phyloP scores from a whole-genome alignment of 2,113 vertebrate genomes.

The Vimba vimba region DNA sequence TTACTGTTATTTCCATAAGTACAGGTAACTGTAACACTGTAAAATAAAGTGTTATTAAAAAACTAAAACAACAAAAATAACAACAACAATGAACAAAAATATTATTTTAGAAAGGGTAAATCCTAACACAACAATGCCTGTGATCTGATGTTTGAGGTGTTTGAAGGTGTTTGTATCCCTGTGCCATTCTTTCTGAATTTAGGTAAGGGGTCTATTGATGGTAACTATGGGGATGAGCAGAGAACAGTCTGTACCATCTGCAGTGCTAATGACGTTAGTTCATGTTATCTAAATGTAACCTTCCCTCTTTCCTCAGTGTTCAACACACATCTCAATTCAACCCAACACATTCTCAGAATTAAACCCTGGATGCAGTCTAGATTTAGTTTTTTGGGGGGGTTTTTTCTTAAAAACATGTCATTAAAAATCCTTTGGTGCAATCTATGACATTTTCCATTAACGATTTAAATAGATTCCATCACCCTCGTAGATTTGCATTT shows the following conservation, averaged over 20 bases:
- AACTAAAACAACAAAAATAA: no score
- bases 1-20: no score
- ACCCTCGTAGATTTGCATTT: background rate
- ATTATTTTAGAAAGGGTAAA: background rate
- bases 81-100: background rate
- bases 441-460: background rate
- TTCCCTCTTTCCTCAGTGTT: background rate
- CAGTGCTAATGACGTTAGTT: slow-evolving; percentile 27
- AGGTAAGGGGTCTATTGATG: slow-evolving; percentile 3
- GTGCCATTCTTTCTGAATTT: background rate
- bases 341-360: background rate
- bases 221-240: slow-evolving; percentile 36
- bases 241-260: slow-evolving; percentile 26
- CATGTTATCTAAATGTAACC: slow-evolving; percentile 25
- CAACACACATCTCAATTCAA: background rate
- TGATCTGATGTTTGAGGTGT: background rate
- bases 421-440: background rate
- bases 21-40: no score
- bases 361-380: slow-evolving; percentile 12
- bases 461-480: background rate
- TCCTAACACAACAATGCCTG: background rate
- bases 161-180: background rate
- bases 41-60: no score
- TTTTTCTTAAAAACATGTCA: background rate
- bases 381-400: background rate